These are phyloP conservation scores for Dinocampus coccinellae DNA, from an alignment of 2,888 invertebrate species.

Conservation along the genomic window DNA sequence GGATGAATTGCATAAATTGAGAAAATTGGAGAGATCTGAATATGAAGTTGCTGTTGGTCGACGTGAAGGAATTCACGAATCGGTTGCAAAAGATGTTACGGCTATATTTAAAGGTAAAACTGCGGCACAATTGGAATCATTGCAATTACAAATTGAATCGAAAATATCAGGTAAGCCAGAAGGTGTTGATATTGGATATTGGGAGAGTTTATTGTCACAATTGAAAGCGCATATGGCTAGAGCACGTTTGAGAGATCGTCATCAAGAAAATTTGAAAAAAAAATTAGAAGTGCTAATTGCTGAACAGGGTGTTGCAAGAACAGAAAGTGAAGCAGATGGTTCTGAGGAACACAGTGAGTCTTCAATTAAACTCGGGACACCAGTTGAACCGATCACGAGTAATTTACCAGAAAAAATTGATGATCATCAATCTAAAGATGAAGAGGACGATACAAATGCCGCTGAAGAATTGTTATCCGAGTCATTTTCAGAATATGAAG, in stretches of 20 bases:
- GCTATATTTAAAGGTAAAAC: conserved; percentile 94
- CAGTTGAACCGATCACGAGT: conserved; percentile 56
- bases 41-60: conserved; percentile 74
- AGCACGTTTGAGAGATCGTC: conserved; percentile 90
- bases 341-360: conserved; percentile 56
- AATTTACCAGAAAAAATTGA: conserved; percentile 59
- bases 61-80: conserved; percentile 88
- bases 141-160: conserved; percentile 87
- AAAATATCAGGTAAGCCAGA: conserved; percentile 88
- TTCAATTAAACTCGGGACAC: conserved; percentile 53
- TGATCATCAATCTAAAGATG: conserved; percentile 62
- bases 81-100: conserved; percentile 91
- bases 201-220: conserved; percentile 97
- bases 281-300: conserved; percentile 92
- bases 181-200: conserved; percentile 96
- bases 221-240: conserved; percentile 96
- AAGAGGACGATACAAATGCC: conserved; percentile 58
- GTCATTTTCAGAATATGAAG: conserved; percentile 78
- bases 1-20: conserved; percentile 90
- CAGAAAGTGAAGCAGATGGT: conserved; percentile 59
- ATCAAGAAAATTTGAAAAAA: conserved; percentile 88
- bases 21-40: conserved; percentile 79
- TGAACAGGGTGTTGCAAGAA: conserved; percentile 78
- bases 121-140: conserved; percentile 84
- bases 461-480: conserved; percentile 72